A percentile compares a stretch with the other conserved stretches of the same genome.
Conservation (phyloP, 2,113 vertebrate genomes). For the Microtus pennsylvanicus region DNA sequence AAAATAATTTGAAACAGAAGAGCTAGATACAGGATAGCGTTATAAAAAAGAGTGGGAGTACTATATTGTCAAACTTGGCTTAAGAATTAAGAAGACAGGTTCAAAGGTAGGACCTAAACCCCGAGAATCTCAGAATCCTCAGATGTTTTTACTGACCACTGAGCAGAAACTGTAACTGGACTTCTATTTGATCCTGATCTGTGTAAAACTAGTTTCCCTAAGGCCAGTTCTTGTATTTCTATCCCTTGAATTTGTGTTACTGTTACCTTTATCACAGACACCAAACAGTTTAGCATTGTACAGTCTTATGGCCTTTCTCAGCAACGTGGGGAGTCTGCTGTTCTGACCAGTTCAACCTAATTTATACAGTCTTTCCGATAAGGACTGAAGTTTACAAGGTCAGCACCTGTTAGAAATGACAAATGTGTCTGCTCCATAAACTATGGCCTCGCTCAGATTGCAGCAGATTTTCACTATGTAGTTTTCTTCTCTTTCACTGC, state of each 20-base stretch:
- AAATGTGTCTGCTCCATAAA: slow-evolving; percentile 44
- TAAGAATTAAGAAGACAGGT: slow-evolving; percentile 56
- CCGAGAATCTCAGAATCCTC: slow-evolving; percentile 60
- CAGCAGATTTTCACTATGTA: background rate
- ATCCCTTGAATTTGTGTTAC: slow-evolving; percentile 36
- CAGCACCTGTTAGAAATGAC: slow-evolving; percentile 25
- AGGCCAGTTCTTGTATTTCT: background rate
- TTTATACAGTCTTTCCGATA: slow-evolving; percentile 55
- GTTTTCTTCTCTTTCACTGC: background rate
- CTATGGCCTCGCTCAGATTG: slow-evolving; percentile 17
- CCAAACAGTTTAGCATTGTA: slow-evolving; percentile 13
- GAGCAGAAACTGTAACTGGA: background rate
- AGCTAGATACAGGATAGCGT: background rate
- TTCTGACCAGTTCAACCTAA: slow-evolving; percentile 63
- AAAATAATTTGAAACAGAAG: slow-evolving; percentile 64
- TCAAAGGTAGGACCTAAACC: slow-evolving; percentile 43
- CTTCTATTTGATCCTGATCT: slow-evolving; percentile 73
- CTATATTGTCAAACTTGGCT: slow-evolving; percentile 46
- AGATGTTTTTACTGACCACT: background rate
- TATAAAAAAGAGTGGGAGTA: background rate
- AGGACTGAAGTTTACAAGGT: slow-evolving; percentile 69
- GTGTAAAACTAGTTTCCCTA: slow-evolving; percentile 43
- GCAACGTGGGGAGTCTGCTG: slow-evolving; percentile 35
- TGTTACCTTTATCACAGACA: slow-evolving; percentile 63
- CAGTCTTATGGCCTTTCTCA: slow-evolving; percentile 68